These are phyloP conservation scores for Tinea trinotella DNA, from an alignment of 2,888 invertebrate genomes.

Conservation along the genomic window DNA sequence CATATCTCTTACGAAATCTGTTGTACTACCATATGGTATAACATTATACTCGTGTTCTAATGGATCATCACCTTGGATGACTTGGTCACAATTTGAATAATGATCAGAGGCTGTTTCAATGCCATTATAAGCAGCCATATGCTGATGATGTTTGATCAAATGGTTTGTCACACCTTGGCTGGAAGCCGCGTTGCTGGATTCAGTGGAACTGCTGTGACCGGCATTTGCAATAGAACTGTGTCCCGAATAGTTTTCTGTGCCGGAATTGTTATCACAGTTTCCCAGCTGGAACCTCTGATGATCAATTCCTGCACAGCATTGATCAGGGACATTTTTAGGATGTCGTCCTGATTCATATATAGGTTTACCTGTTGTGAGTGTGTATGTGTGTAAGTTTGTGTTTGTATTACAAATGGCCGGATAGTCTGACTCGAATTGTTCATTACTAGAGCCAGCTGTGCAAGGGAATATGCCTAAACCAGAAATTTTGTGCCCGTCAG, in stretches of 20 bases:
- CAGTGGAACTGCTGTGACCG: conserved; percentile 67
- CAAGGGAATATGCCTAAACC: conserved; percentile 87
- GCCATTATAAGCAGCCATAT: conserved; percentile 56
- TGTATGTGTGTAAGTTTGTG: conserved; percentile 87
- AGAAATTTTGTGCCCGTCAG: conserved; percentile 75
- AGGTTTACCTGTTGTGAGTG: conserved; percentile 82
- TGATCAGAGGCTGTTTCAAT: conserved; percentile 67
- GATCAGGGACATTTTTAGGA: conserved; percentile 53
- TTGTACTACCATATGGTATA: conserved; percentile 66
- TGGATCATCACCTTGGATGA: conserved; percentile 63
- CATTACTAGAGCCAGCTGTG: conserved; percentile 86
- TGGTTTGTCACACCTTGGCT: conserved; percentile 67
- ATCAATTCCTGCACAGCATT: conserved; percentile 57
- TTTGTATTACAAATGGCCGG: conserved; percentile 90
- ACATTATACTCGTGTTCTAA: conserved; percentile 68
- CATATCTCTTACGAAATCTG: conserved; percentile 61
- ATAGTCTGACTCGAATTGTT: conserved; percentile 86
- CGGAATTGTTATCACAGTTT: conserved; percentile 74
- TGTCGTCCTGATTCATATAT: conserved; percentile 77
- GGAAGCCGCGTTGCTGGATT: conserved; percentile 65
- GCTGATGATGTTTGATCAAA: conserved; percentile 64
- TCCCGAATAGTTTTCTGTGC: conserved; percentile 75
- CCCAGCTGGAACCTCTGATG: conserved; percentile 68
- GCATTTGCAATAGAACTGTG: conserved; percentile 73
- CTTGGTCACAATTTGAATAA: conserved; percentile 67